phyloP scores from a whole-genome alignment of 37 sponge, comb jelly and placozoan species.

The Cladorhizidae sp. region DNA sequence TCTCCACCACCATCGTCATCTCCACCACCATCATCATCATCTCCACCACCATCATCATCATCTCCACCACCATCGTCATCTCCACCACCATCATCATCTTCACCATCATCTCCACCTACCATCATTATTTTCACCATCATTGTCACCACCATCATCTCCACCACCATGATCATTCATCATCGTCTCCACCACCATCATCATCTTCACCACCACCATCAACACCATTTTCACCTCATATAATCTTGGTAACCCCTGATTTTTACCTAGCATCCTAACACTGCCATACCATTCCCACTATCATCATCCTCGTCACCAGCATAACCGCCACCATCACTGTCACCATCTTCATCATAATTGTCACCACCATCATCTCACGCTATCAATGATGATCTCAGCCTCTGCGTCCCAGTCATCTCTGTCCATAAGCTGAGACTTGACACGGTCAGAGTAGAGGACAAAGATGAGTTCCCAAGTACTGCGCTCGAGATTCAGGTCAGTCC shows the following conservation, averaged over 20 bases:
- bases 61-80: neutral
- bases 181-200: neutral
- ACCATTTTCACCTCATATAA: too few relatives aligned
- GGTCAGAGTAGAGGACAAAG: conserved; percentile 34
- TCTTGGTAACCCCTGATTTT: too few relatives aligned
- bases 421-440: conserved; percentile 11
- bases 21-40: too few relatives aligned
- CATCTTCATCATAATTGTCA: neutral
- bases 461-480: conserved; percentile 65
- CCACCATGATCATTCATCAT: too few relatives aligned
- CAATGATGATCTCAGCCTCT: conserved; percentile 5
- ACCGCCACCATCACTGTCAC: neutral
- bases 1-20: neutral
- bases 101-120: neutral
- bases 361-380: neutral
- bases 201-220: neutral
- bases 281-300: too few relatives aligned
- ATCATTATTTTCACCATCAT: conserved; percentile 6
- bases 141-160: neutral
- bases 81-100: neutral
- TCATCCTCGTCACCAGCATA: neutral
- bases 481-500: conserved; percentile 53
- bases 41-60: neutral
- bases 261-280: too few relatives aligned
- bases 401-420: conserved; percentile 8